These are phyloP conservation scores for Cyanistes caeruleus DNA, from an alignment of 2,113 vertebrate genomes.

Conservation along the genomic window DNA sequence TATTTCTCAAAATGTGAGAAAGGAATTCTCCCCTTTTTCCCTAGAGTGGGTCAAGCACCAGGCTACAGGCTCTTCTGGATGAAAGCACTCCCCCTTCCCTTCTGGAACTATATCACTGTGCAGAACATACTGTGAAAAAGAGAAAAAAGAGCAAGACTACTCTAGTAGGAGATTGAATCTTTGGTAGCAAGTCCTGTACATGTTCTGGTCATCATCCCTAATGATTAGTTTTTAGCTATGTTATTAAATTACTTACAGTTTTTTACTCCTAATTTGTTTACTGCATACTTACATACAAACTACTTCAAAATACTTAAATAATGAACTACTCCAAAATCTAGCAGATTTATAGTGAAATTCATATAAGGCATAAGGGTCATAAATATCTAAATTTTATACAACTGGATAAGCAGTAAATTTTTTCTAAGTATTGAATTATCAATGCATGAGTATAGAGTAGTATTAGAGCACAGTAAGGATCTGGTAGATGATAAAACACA, in stretches of 20 bases:
- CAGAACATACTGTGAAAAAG: neutral
- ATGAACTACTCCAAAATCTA: neutral
- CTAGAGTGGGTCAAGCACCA: neutral
- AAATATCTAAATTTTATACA: neutral
- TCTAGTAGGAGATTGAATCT: neutral
- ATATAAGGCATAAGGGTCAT: neutral
- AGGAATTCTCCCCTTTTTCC: neutral
- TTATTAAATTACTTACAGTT: neutral
- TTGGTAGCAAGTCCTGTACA: fast-evolving
- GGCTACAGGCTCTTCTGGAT: neutral
- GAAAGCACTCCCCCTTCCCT: neutral
- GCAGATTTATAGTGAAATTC: neutral
- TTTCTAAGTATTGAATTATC: neutral
- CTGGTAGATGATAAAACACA: neutral
- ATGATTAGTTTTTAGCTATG: neutral
- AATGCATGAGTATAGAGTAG: neutral
- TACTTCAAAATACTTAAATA: neutral
- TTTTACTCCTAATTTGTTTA: neutral
- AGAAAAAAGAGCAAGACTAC: neutral
- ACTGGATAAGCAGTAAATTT: neutral
- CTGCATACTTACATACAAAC: neutral
- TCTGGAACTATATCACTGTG: neutral
- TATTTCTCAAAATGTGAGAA: neutral
- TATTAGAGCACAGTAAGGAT: neutral
- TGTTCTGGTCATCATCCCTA: neutral